Evolutionary conservation across 2,113 vertebrate genomes (phyloP).

Genomic region (Scytalopus superciliaris): DNA sequence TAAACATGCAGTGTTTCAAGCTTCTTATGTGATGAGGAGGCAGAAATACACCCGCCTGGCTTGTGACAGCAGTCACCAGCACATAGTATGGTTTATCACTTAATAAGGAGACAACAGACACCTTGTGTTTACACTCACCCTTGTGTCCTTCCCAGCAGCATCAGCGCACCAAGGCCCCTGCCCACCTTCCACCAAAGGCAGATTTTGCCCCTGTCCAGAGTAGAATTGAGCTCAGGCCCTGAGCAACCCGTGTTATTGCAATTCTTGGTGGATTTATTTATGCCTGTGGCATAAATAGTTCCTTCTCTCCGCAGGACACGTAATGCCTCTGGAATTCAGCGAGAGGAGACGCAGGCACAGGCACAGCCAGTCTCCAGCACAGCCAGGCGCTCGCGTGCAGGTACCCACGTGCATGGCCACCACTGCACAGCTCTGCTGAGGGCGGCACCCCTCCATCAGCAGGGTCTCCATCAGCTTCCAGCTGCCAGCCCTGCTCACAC

Average conservation of each 20-base stretch:
- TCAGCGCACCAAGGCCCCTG: accelerated
- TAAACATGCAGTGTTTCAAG: neutral
- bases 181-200: neutral
- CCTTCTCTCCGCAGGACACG: neutral
- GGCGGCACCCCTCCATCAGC: neutral
- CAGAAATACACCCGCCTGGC: neutral
- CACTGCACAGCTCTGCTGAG: neutral
- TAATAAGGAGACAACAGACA: neutral
- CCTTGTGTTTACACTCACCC: accelerated
- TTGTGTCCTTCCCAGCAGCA: accelerated
- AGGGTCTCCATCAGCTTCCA: neutral
- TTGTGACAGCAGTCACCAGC: neutral
- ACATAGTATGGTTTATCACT: neutral
- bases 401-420: neutral
- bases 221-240: neutral
- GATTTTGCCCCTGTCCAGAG: neutral
- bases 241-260: neutral
- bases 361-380: accelerated
- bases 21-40: neutral
- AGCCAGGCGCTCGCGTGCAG: accelerated
- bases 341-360: neutral
- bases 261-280: conserved; percentile 45
- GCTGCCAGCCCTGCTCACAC: neutral
- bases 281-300: conserved; percentile 62
- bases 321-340: conserved; percentile 46